Percentiles rank a stretch among this genome's conserved stretches.
These are phyloP conservation scores for Phthorimaea operculella DNA, from an alignment of 1,140 invertebrate genomes.

Conservation along the genomic window DNA sequence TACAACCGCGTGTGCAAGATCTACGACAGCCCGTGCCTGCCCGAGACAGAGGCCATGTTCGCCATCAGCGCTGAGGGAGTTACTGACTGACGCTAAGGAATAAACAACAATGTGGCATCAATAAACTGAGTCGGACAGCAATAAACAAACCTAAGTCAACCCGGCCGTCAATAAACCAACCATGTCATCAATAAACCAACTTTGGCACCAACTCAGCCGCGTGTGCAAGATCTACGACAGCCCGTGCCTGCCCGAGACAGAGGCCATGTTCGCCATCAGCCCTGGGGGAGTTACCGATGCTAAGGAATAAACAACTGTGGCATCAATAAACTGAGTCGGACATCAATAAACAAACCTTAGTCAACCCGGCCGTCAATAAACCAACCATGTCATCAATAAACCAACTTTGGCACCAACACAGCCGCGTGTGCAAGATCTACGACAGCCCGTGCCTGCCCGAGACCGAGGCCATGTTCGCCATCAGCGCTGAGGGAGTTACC, in stretches of 20 bases:
- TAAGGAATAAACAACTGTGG: slow-evolving; percentile 74
- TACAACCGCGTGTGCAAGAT: too few species aligned
- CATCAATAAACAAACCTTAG: too few species aligned
- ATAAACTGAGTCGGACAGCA: too few species aligned
- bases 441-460: slow-evolving; percentile 99
- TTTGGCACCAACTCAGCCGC: too few species aligned
- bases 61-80: slow-evolving; percentile 96
- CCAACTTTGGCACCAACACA: too few species aligned
- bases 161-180: too few species aligned
- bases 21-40: slow-evolving; percentile 98
- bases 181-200: too few species aligned
- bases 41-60: slow-evolving; percentile 98
- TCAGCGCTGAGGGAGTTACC: slow-evolving; percentile 94
- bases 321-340: not conserved
- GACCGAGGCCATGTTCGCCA: slow-evolving; percentile 97
- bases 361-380: too few species aligned
- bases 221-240: slow-evolving; percentile 98
- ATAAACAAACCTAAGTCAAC: too few species aligned
- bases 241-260: slow-evolving; percentile 96
- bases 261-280: slow-evolving; percentile 98
- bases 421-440: slow-evolving; percentile 96
- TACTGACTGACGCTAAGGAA: slow-evolving; percentile 94
- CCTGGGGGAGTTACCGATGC: slow-evolving; percentile 96
- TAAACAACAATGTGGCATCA: slow-evolving; percentile 46
- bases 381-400: too few species aligned